phyloP scores from a whole-genome alignment of 1,140 invertebrate species.

The Gonatopus flavifemur region DNA sequence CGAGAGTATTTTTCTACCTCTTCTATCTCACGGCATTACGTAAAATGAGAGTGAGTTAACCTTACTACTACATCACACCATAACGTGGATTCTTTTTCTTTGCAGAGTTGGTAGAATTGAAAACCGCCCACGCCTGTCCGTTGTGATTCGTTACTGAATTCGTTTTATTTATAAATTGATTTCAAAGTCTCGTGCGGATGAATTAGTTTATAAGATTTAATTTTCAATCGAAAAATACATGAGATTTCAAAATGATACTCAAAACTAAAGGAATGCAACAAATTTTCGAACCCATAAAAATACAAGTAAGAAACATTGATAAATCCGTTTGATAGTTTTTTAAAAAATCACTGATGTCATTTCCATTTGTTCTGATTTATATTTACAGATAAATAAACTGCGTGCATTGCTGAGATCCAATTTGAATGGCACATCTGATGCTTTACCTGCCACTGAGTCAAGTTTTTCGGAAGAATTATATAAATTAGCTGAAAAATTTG shows the following conservation, averaged over 20 bases:
- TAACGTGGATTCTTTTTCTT: too few species aligned
- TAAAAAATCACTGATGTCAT: neutral
- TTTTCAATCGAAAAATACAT: neutral
- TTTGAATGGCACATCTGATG: slow-evolving; percentile 7
- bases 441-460: slow-evolving; percentile 18
- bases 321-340: neutral
- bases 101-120: too few species aligned
- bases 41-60: too few species aligned
- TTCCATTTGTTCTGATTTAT: neutral
- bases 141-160: slow-evolving; percentile 22
- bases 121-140: too few species aligned
- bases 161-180: slow-evolving; percentile 21
- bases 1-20: too few species aligned
- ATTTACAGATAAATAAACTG: slow-evolving; percentile 37
- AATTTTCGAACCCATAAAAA: slow-evolving; percentile 32
- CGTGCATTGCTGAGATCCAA: slow-evolving; percentile 12
- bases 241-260: slow-evolving; percentile 30
- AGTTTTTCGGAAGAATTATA: slow-evolving; percentile 29
- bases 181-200: neutral
- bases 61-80: too few species aligned
- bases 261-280: slow-evolving; percentile 40
- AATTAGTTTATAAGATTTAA: neutral
- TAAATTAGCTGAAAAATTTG: slow-evolving; percentile 33
- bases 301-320: slow-evolving; percentile 29
- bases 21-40: too few species aligned